Base-by-base conservation (phyloP, 2,888 invertebrate genomes). In the Drosophila vallismaia region DNA sequence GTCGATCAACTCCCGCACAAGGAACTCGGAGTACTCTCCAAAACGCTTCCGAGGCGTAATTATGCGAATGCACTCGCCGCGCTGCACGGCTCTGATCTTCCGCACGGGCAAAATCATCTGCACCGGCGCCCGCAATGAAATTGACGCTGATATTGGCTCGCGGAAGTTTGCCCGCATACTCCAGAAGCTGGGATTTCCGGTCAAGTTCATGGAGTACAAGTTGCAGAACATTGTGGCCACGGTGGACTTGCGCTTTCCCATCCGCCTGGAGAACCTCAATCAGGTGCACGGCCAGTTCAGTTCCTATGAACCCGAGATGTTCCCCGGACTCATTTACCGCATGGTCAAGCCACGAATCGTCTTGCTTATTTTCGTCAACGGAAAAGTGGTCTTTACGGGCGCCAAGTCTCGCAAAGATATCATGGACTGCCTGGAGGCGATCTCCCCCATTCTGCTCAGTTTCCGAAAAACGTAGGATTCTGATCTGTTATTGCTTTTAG, bases 291-390 rank as follows among this genome's bases (percentile, higher is more conserved):
- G 94, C 28, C 96, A 95, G 91, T 96, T 94, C 89, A 94, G 94
- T 70, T 96, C 97, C 55, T 99, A 99, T 90, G 99, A 99, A 91
- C 99, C 99, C 0, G 99, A 99, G 92, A 92, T 99, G 58, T 99
- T 99, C 92, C 99, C 99, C 6, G 99, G 99, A n/a, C 93, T 99
- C 31, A 98, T 99, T 62, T 99, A 99, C 91, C 94, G 99, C 86
- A 97, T 99, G 97, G 97, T 99, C 42, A 96, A 97, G 88, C 99
- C 99, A 0, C 94, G 98, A 77, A 95, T 99, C 76, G 99, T 99
- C 0, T 92, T 99, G 72, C 93, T 99, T 9, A 99, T 99, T 91
- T 99, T 99, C 93, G 99, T 99, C 0, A 99, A 99, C 91, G 99
- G 99, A 58, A 99, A 99, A 94, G 95, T 99, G 77, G 99, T 99